Evolutionary conservation across 2,888 invertebrate species (phyloP).

Genomic region (Parnassius smintheus): DNA sequence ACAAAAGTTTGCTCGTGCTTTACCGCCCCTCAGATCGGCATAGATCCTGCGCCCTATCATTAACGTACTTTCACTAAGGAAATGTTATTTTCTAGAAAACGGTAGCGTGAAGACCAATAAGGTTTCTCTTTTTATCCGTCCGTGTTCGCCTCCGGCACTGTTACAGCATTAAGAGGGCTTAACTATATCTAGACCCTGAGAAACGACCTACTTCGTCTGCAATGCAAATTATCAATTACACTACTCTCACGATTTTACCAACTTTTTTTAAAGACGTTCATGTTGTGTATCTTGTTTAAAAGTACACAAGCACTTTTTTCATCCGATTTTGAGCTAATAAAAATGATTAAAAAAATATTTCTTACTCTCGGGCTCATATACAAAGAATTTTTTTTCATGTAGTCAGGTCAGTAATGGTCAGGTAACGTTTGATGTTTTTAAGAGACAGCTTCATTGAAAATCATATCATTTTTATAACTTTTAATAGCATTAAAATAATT

Average conservation of each 20-base stretch:
- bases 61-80: slow-evolving; percentile 75
- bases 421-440: too few relatives aligned
- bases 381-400: too few relatives aligned
- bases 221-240: slow-evolving; percentile 45
- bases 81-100: slow-evolving; percentile 80
- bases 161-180: slow-evolving; percentile 64
- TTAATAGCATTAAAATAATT: too few relatives aligned
- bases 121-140: slow-evolving; percentile 72
- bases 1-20: slow-evolving; percentile 48
- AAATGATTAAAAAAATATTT: too few relatives aligned
- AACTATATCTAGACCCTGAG: slow-evolving; percentile 50
- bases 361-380: too few relatives aligned
- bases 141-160: slow-evolving; percentile 60
- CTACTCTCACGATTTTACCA: slow-evolving; percentile 40
- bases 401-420: too few relatives aligned
- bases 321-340: too few relatives aligned
- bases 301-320: too few relatives aligned
- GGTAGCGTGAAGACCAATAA: slow-evolving; percentile 69
- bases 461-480: too few relatives aligned
- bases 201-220: slow-evolving; percentile 56
- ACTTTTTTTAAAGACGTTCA: neutral
- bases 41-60: slow-evolving; percentile 69
- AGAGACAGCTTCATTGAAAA: too few relatives aligned
- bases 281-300: too few relatives aligned
- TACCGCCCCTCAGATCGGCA: slow-evolving; percentile 62